Evolutionary conservation across 2,113 vertebrate species (phyloP).

Genomic region (Pituophis catenifer): DNA sequence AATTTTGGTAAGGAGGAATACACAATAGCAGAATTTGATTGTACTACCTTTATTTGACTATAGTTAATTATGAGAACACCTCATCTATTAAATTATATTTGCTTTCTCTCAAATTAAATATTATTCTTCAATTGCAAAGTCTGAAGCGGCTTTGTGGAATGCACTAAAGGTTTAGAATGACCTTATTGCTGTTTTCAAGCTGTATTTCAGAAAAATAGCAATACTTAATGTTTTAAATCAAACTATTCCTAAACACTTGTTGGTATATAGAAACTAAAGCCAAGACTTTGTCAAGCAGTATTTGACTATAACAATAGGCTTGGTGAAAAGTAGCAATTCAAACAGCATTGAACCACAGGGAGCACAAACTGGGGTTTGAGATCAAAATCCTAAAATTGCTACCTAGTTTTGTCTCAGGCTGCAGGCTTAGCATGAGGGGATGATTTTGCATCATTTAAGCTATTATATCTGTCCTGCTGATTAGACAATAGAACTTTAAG

Average conservation of each 20-base stretch:
- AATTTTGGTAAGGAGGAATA: not conserved
- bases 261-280: not conserved
- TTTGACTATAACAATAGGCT: not conserved
- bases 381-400: not conserved
- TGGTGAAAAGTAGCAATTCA: not conserved
- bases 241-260: not conserved
- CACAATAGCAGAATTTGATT: not conserved
- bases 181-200: not conserved
- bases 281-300: not conserved
- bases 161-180: not conserved
- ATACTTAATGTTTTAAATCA: not conserved
- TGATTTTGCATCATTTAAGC: not conserved
- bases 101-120: not conserved
- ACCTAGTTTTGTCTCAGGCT: not conserved
- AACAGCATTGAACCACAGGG: not conserved
- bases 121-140: not conserved
- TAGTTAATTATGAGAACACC: not conserved
- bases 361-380: not conserved
- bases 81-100: not conserved
- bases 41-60: not conserved
- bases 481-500: conserved; percentile 35
- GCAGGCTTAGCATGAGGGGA: not conserved
- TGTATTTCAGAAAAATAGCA: not conserved
- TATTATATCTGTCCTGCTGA: conserved; percentile 42
- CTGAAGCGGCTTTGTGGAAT: not conserved